Base-by-base conservation (phyloP, 2,888 invertebrate genomes). In the Caenorhabditis sp. region DNA sequence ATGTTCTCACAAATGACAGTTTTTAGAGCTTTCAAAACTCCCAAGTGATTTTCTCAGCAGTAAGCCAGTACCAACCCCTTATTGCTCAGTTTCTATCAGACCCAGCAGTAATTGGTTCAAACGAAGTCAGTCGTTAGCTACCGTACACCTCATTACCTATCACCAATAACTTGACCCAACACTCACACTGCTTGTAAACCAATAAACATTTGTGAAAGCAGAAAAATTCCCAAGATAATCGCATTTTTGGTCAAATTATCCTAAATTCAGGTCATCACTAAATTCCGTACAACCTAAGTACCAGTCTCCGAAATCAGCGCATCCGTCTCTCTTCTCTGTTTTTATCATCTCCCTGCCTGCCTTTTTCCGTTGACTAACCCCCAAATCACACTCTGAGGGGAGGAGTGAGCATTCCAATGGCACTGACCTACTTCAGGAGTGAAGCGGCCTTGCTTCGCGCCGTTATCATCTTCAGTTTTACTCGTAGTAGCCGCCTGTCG, bases 361-460 rank as follows among this genome's bases (percentile, higher is more conserved):
- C n/a, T n/a, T n/a, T n/a, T n/a, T n/a, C n/a, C n/a, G n/a, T n/a
- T n/a, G n/a, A n/a, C n/a, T 62, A 39, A 5, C 20, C 22, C 43
- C 27, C 45, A 39, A 58, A 58, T 58, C 70, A 58, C 59, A 45
- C 46, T 65, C 65, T 65, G 48, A 45, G 48, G 55, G 62, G 62
- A 53, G 52, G 61, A 59, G 70, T 56, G 63, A 73, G 72, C 72
- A 66, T 62, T 71, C 71, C 71, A 48, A 65, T 77, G 77, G 77
- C 77, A 77, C 55, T 77, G 77, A 77, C 77, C 77, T 77, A 75
- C 68, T 75, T 74, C 20, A 27, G 46, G 15, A 30, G 39, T 17
- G 58, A 62, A 52, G 35, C 56, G 76, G 30, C 76, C 65, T 71
- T 46, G 27, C 45, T 63, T 66, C 55, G 24, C 66, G 55, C 39